A percentile compares a stretch with the other conserved stretches of the same genome.
phyloP scores from a whole-genome alignment of 2,888 invertebrate species.

The Epinotia brunnichana region DNA sequence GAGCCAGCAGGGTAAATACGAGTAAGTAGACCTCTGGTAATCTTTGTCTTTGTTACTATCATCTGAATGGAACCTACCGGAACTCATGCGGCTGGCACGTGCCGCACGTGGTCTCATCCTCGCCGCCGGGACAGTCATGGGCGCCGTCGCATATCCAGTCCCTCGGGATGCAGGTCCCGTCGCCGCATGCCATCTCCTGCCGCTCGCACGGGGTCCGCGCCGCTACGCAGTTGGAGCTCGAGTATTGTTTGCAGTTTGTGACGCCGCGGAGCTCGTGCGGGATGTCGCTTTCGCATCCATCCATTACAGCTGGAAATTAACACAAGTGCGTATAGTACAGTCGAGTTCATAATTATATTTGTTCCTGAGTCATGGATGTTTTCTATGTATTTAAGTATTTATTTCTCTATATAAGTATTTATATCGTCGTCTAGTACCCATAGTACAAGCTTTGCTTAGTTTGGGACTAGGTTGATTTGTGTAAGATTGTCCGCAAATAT shows the following conservation, averaged over 20 bases:
- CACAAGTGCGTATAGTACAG: neutral
- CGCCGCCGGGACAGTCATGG: conserved; percentile 84
- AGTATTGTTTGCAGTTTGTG: conserved; percentile 85
- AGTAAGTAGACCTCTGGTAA: too few species aligned
- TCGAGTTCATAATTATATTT: too few species aligned
- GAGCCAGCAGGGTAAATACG: too few species aligned
- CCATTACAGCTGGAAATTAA: conserved; percentile 82
- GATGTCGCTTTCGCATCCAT: conserved; percentile 85
- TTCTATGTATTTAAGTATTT: too few species aligned
- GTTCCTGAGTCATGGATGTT: too few species aligned
- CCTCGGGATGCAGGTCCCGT: conserved; percentile 84
- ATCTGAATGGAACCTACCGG: conserved; percentile 59
- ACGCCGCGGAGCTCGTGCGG: conserved; percentile 81
- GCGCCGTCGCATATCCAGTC: conserved; percentile 87
- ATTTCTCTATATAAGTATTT: too few species aligned
- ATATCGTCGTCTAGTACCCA: too few species aligned
- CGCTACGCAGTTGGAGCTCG: conserved; percentile 83
- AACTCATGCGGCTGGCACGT: conserved; percentile 68
- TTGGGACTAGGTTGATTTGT: too few species aligned
- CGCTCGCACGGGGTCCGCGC: conserved; percentile 76
- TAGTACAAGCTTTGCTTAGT: too few species aligned
- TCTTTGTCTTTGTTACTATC: neutral
- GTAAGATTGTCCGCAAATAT: too few species aligned
- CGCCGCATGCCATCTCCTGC: conserved; percentile 83
- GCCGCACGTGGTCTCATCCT: conserved; percentile 84